Conservation (phyloP, 2,797 vertebrate species). For the Acestrorhynchus altus region DNA sequence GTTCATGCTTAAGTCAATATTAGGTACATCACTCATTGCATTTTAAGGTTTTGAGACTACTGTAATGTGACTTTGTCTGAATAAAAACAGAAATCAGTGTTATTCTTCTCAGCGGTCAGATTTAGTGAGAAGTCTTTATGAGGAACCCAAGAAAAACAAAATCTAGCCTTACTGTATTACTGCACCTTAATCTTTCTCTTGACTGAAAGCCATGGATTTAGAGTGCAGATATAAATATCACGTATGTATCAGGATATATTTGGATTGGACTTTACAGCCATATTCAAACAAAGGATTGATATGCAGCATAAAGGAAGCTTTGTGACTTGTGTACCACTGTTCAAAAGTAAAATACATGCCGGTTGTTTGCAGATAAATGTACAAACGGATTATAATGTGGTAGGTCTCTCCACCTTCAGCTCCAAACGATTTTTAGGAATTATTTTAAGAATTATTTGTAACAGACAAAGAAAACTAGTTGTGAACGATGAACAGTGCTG, state of each 20-base stretch:
- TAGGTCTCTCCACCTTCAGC: no score
- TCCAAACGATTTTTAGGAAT: no score
- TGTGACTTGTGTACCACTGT: no score
- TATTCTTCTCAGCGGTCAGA: constrained; percentile 54
- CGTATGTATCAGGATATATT: not conserved
- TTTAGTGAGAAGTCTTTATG: constrained; percentile 12
- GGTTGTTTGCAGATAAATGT: no score
- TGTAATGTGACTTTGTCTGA: constrained; percentile 12
- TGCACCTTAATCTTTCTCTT: constrained; percentile 29
- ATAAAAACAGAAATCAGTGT: constrained; percentile 21
- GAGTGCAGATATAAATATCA: constrained; percentile 12
- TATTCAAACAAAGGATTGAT: not conserved
- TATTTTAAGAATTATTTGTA: no score
- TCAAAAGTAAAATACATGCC: no score
- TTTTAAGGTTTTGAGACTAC: constrained; percentile 18
- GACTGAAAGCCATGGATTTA: constrained; percentile 16
- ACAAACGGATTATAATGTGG: no score
- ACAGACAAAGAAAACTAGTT: no score
- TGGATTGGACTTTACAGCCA: not conserved
- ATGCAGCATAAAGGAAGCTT: no score
- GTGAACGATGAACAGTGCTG: no score
- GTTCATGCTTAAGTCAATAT: constrained; percentile 39
- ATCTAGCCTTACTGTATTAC: constrained; percentile 25
- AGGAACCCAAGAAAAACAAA: constrained; percentile 45
- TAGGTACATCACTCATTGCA: not conserved